A percentile compares a stretch with the other conserved stretches of the same genome.
phyloP scores from a whole-genome alignment of 2,113 vertebrate species.

The Cyprinodon tularosa region DNA sequence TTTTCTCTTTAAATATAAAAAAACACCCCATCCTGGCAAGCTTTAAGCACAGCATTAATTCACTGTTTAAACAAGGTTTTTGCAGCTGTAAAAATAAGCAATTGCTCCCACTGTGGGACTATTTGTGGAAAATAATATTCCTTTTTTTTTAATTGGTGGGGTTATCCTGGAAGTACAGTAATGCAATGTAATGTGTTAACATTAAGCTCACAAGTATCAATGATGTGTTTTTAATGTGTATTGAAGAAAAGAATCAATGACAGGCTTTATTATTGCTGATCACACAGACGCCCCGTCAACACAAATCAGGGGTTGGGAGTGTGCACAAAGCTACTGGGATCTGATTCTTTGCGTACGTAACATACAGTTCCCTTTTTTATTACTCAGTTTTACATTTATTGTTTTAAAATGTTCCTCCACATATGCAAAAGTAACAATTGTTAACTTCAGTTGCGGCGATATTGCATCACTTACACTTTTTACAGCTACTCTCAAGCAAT shows the following conservation, averaged over 20 bases:
- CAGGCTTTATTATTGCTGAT: background rate
- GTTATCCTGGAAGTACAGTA: slow-evolving; percentile 19
- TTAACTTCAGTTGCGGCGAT: too few species aligned
- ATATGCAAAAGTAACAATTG: too few species aligned
- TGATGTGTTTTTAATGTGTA: background rate
- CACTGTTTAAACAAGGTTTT: slow-evolving; percentile 34
- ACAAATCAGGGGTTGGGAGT: background rate
- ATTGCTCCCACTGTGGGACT: slow-evolving; percentile 41
- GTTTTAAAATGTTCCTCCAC: too few species aligned
- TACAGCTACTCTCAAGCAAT: too few species aligned
- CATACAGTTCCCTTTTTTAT: too few species aligned
- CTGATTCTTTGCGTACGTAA: too few species aligned
- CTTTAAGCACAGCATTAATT: slow-evolving; percentile 45
- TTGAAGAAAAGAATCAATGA: background rate
- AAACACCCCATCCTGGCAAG: background rate
- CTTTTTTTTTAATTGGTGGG: slow-evolving; percentile 36
- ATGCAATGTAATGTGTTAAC: slow-evolving; percentile 18
- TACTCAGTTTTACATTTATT: too few species aligned
- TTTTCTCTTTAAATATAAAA: slow-evolving; percentile 7
- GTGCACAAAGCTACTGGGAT: background rate
- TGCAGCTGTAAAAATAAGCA: slow-evolving; percentile 73
- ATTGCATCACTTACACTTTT: too few species aligned
- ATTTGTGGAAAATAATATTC: slow-evolving; percentile 47
- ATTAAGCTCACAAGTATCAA: slow-evolving; percentile 3
- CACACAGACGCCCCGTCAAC: background rate